phyloP scores from a whole-genome alignment of 2,888 invertebrate species.

The Galerucella pusilla region DNA sequence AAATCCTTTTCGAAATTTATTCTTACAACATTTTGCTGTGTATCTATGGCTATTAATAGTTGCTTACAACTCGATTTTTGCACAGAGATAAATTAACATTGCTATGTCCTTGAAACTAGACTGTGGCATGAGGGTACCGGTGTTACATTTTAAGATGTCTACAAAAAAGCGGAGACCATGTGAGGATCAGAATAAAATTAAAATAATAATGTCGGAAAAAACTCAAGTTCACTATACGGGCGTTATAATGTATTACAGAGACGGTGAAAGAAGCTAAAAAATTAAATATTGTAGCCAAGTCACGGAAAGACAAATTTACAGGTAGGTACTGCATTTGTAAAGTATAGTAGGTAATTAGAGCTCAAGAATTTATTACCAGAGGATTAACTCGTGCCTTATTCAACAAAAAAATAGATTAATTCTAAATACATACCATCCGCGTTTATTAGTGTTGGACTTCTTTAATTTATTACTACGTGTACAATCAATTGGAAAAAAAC shows the following conservation, averaged over 20 bases:
- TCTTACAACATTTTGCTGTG: not conserved
- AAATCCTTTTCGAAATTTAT: not conserved
- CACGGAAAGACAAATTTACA: conserved; percentile 26
- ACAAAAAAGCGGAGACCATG: conserved; percentile 34
- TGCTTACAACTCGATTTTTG: conserved; percentile 12
- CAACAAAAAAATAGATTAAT: not conserved
- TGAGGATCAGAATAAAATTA: conserved; percentile 37
- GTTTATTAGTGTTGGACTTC: no score
- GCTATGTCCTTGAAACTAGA: conserved; percentile 39
- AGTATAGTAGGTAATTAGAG: not conserved
- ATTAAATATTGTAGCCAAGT: conserved; percentile 19
- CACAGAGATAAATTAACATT: conserved; percentile 31
- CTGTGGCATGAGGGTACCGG: conserved; percentile 46
- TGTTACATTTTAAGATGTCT: conserved; percentile 39
- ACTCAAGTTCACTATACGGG: conserved; percentile 39
- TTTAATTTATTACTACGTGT: no score
- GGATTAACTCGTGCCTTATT: not conserved
- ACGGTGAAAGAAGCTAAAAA: conserved; percentile 20
- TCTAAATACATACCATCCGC: no score
- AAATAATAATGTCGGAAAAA: conserved; percentile 40
- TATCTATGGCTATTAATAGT: conserved; percentile 5
- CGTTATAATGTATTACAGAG: conserved; percentile 32
- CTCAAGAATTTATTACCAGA: not conserved
- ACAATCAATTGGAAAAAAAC: no score
- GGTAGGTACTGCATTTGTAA: not conserved